phyloP scores from a whole-genome alignment of 1,140 invertebrate species.

The Dryas iulia region DNA sequence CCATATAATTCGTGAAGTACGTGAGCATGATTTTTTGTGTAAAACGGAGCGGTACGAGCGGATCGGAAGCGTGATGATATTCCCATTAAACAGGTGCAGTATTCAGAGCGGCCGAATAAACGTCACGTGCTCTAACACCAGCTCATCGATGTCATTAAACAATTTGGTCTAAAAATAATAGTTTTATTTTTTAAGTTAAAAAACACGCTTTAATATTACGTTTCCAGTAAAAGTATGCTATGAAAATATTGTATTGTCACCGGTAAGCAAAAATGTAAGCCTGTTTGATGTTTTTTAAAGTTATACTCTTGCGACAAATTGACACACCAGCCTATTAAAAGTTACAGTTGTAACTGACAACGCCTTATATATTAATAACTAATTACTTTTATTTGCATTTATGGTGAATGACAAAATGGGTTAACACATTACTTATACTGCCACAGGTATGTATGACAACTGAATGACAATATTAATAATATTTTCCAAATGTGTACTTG shows the following conservation, averaged over 20 bases:
- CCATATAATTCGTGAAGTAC: conserved; percentile 73
- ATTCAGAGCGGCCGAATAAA: conserved; percentile 48
- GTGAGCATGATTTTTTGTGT: conserved; percentile 71
- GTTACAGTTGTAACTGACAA: background rate
- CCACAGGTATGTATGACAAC: background rate
- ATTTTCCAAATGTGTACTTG: background rate
- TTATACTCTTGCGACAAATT: background rate
- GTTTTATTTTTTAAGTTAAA: too few relatives aligned
- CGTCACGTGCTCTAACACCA: conserved; percentile 44
- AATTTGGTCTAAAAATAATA: conserved; percentile 23
- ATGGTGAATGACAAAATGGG: background rate
- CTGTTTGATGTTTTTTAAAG: background rate
- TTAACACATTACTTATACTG: background rate
- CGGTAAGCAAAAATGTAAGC: background rate
- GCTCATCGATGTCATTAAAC: conserved; percentile 11
- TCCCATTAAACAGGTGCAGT: conserved; percentile 64
- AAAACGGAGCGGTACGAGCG: conserved; percentile 47
- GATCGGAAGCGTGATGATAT: conserved; percentile 58
- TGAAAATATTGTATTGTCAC: too few relatives aligned
- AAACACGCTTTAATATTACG: too few relatives aligned
- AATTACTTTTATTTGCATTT: background rate
- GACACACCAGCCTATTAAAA: background rate
- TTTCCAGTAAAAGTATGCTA: too few relatives aligned
- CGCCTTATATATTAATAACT: background rate
- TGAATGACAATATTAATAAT: background rate